Evolutionary conservation across 2,888 invertebrate genomes (phyloP), one percentile per base, ranked within the genome.

Genomic region (Rotaria magnacalcarata): DNA sequence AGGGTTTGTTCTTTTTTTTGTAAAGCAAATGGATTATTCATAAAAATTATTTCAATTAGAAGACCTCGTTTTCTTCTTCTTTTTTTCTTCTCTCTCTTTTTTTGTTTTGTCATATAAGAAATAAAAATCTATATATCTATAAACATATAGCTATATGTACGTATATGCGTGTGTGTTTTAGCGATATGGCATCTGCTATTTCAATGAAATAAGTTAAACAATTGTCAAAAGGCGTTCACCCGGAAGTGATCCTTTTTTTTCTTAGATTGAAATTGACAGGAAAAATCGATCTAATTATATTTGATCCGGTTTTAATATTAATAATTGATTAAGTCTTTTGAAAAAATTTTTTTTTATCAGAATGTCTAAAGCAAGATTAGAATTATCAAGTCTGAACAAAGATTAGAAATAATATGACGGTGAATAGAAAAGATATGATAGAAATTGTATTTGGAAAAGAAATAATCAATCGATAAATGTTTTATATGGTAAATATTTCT

Each of bases 211-310:
- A 34, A 67, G 67, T 67, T 67, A 67, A 67, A 67, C 34, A 67
- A 67, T 67, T 67, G 67, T 67, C 67, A 67, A 34, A 67, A 67
- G 67, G 67, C 67, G 67, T 67, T 67, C 67, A 67, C 67, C 67
- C 67, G 67, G 67, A 67, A 67, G 34, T 67, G 34, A 67, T 67
- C 67, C 19, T 67, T 67, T 67, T 67, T 16, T 19, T 67, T 67
- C 67, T 67, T 67, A 27, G 67, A 67, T 67, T 27, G 34, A 67
- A 67, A 67, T 67, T 67, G 34, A 67, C 67, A 67, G 67, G 67
- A 67, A 67, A 67, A 67, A 67, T 67, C 67, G 67, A 67, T 67
- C 2, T 67, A 67, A 67, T 67, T 67, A 67, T 67, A 34, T 67
- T 67, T 67, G 67, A 67, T 67, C 67, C 67, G 67, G 67, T 41